Evolutionary conservation across 2,888 invertebrate species (phyloP).

Genomic region (Anthophora plumipes): DNA sequence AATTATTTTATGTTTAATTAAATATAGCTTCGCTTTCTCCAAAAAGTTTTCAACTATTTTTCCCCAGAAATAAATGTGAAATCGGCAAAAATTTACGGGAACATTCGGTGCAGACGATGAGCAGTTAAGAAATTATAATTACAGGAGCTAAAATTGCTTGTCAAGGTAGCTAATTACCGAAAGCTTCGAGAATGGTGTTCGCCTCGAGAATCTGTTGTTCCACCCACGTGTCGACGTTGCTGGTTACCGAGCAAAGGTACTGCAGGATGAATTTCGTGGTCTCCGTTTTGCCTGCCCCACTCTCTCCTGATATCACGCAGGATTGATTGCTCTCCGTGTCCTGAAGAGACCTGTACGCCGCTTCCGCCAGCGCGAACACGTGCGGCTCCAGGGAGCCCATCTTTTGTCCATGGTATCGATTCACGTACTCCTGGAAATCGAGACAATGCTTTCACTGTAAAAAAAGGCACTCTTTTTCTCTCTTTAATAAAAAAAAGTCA

Average conservation of each 20-base stretch:
- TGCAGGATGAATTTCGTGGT: constrained; percentile 96
- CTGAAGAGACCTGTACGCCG: constrained; percentile 92
- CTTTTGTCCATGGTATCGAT: constrained; percentile 92
- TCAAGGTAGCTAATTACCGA: constrained; percentile 88
- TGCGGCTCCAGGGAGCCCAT: constrained; percentile 93
- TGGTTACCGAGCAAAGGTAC: constrained; percentile 95
- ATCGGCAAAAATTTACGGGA: background rate
- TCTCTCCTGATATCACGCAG: constrained; percentile 96
- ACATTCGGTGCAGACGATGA: background rate
- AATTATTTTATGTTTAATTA: background rate
- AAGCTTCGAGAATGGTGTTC: constrained; percentile 96
- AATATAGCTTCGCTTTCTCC: background rate
- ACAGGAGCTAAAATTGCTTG: constrained; percentile 12
- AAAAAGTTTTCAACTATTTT: background rate
- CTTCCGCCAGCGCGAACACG: constrained; percentile 95
- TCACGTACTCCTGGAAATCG: constrained; percentile 90
- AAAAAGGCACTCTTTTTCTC: too few species aligned
- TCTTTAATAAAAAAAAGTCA: background rate
- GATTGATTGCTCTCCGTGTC: constrained; percentile 89
- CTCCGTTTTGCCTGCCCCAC: constrained; percentile 97
- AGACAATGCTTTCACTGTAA: background rate
- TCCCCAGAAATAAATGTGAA: background rate
- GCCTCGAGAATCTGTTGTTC: constrained; percentile 97
- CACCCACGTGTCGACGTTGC: constrained; percentile 95
- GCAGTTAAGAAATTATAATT: constrained; percentile 20